Conservation (phyloP, 2,888 invertebrate genomes). For the Drosophila affinis region DNA sequence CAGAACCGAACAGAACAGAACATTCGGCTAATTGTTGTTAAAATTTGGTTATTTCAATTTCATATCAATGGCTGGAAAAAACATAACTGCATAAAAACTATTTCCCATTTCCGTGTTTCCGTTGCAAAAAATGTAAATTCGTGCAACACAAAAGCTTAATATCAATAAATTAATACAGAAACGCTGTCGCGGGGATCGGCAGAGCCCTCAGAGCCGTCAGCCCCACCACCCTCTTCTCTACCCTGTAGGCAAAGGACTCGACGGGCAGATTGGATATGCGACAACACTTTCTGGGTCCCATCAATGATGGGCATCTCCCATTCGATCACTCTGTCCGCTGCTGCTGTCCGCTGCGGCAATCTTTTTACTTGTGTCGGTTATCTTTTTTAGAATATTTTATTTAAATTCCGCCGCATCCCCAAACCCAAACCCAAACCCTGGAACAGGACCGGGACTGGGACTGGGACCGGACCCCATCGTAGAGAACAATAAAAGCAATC, state of each 20-base stretch:
- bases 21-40: slow-evolving; percentile 27
- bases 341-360: not conserved
- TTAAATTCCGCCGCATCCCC: slow-evolving; percentile 49
- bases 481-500: slow-evolving; percentile 75
- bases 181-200: not conserved
- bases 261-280: not conserved
- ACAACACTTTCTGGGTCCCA: not conserved
- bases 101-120: slow-evolving; percentile 30
- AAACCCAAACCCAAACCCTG: not conserved
- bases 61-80: not conserved
- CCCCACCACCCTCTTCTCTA: not conserved
- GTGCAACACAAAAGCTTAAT: slow-evolving; percentile 50
- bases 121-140: slow-evolving; percentile 40
- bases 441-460: slow-evolving; percentile 2
- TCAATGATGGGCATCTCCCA: slow-evolving; percentile 6
- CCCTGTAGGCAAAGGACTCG: not conserved
- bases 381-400: slow-evolving; percentile 66
- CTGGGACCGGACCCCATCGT: slow-evolving; percentile 4
- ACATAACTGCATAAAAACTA: slow-evolving; percentile 12
- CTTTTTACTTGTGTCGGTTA: slow-evolving; percentile 8
- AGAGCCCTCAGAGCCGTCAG: not conserved
- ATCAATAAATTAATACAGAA: slow-evolving; percentile 60
- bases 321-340: not conserved
- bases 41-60: slow-evolving; percentile 18
- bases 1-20: slow-evolving; percentile 11